Conservation (phyloP, 2,888 invertebrate genomes). For the Tenthredo amoena region DNA sequence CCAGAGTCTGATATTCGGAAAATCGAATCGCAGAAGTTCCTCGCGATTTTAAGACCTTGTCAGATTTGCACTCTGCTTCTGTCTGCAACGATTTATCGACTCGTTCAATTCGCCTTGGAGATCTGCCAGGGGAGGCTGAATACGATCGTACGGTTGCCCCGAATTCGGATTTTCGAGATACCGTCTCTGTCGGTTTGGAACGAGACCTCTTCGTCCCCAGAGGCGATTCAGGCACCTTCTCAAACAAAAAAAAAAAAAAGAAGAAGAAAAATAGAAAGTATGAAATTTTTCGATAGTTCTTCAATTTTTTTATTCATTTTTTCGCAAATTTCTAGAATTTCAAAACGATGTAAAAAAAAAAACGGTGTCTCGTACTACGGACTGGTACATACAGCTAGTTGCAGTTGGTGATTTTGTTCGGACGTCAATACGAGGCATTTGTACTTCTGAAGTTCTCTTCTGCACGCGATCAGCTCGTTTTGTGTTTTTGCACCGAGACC, state of each 20-base stretch:
- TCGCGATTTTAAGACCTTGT: not conserved
- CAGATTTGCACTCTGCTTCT: not conserved
- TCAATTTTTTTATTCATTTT: not conserved
- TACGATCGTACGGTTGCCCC: conserved; percentile 15
- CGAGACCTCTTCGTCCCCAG: conserved; percentile 8
- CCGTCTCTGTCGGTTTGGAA: conserved; percentile 25
- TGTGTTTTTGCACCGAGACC: conserved; percentile 65
- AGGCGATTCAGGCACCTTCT: not conserved
- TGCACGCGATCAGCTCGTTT: conserved; percentile 63
- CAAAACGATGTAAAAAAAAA: not conserved
- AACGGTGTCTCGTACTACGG: not conserved
- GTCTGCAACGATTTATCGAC: conserved; percentile 43
- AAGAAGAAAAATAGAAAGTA: not conserved
- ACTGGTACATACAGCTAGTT: conserved; percentile 60
- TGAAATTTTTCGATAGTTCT: not conserved
- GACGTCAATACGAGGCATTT: conserved; percentile 66
- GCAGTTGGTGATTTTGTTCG: conserved; percentile 66
- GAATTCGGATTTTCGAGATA: conserved; percentile 4
- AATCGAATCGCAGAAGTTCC: not conserved
- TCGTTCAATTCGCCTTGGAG: not conserved
- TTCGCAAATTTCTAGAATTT: not conserved
- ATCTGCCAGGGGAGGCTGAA: conserved; percentile 30
- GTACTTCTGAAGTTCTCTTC: conserved; percentile 67
- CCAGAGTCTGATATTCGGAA: not conserved
- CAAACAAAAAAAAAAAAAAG: not conserved